Evolutionary conservation across 2,888 invertebrate species (phyloP), one percentile per base, ranked within the genome.

Genomic region (Trichopoda pennipes): DNA sequence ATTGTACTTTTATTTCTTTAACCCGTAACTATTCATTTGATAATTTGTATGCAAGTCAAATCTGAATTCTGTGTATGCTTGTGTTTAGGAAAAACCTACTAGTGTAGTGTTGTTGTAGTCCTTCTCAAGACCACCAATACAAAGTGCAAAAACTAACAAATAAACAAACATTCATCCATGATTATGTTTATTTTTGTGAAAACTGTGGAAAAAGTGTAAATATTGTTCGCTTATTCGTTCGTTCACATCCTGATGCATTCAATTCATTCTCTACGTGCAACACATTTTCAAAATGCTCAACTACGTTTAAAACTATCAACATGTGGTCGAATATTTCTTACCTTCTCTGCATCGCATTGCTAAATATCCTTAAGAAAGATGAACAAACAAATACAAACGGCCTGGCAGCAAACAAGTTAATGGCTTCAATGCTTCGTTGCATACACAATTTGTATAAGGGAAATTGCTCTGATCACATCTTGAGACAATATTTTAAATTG

Each of bases 41-140:
- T 79, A 51, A 82, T 82, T 82, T 82, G 81, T 82, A 81, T 81
- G 78, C 81, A 81, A 75, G 81, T 75, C 81, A 74, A 56, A 69
- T 64, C 55, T 42, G 17, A 69, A 77, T 68, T 74, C 69, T 66
- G 66, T 53, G 19, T 23, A 32, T 64, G 64, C 10, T 74, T 1
- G 21, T 32, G 53, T 42, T n/a, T 32, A 32, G 6, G 21, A 1
- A 61, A n/a, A 44, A n/a, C 32, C 14, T 55, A 7, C 14, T 55
- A 21, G 12, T 64, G 9, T 35, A 23, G 21, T 35, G 32, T 28
- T 7, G 28, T 73, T 35, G 32, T 28, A 28, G 28, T 73, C 44
- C n/a, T 28, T 23, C 49, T 21, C 16, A 8, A 32, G 17, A 63
- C 16, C 19, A 32, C 63, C 56, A 49, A 47, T 16, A 56, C 17